Evolutionary conservation across 2,797 vertebrate species (phyloP).

Genomic region (Poeciliopsis gracilis): DNA sequence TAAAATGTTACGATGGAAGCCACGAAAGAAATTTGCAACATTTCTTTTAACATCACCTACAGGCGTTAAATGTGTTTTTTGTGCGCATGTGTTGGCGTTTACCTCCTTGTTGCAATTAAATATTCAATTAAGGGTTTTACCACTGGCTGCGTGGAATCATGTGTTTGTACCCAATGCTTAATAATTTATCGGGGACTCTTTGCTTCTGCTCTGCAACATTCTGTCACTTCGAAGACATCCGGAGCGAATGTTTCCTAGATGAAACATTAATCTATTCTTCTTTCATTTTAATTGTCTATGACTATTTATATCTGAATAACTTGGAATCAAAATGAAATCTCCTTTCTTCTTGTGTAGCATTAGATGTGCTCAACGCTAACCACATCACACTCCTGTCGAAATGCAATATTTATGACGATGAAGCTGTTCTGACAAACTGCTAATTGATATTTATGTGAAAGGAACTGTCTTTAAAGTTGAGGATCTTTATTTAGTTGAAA

Average conservation of each 20-base stretch:
- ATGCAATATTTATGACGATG: neutral
- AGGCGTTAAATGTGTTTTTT: slow-evolving; percentile 15
- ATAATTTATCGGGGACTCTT: slow-evolving; percentile 15
- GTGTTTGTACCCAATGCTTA: slow-evolving; percentile 23
- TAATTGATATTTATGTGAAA: neutral
- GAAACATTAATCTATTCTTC: neutral
- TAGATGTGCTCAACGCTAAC: neutral
- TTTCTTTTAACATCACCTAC: slow-evolving; percentile 33
- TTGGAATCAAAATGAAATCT: neutral
- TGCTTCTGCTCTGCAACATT: neutral
- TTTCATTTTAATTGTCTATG: neutral
- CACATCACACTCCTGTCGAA: neutral
- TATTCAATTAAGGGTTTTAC: slow-evolving; percentile 12
- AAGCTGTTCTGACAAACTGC: neutral
- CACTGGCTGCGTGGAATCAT: neutral
- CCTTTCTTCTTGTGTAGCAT: neutral
- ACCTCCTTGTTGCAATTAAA: slow-evolving; percentile 21
- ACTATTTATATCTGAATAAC: neutral
- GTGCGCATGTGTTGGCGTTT: neutral
- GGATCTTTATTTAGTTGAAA: neutral
- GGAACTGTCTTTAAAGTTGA: neutral
- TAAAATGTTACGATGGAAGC: slow-evolving; percentile 24
- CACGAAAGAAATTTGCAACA: slow-evolving; percentile 25
- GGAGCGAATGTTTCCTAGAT: neutral
- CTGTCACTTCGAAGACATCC: slow-evolving; percentile 3